Evolutionary conservation across 2,113 vertebrate genomes (phyloP).

Genomic region (Brachyhypopomus gauderio): DNA sequence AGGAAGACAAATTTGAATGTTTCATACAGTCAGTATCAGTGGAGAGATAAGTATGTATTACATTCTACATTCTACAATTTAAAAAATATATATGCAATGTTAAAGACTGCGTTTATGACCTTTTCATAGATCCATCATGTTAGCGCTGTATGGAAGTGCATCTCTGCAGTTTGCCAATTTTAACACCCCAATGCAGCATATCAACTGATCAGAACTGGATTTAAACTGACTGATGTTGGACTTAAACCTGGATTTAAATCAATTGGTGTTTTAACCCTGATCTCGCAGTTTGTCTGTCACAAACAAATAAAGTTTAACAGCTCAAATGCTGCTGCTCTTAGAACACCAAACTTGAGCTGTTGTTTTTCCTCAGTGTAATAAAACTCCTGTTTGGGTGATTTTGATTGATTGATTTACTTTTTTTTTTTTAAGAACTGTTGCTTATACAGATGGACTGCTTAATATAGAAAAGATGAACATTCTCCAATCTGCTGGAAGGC

Average conservation of each 20-base stretch:
- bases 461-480: constrained; percentile 24
- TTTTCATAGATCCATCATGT: constrained; percentile 10
- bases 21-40: constrained; percentile 38
- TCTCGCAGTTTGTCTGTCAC: not conserved
- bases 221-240: no score
- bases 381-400: not conserved
- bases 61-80: constrained; percentile 54
- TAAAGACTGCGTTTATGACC: constrained; percentile 37
- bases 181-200: no score
- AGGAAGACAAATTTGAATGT: constrained; percentile 33
- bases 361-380: not conserved
- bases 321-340: not conserved
- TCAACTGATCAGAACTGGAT: no score
- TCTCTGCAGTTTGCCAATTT: no score
- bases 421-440: not conserved
- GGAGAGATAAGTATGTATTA: constrained; percentile 48
- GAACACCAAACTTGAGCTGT: not conserved
- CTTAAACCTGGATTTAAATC: no score
- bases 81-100: constrained; percentile 46
- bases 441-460: not conserved
- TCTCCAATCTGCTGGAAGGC: not conserved
- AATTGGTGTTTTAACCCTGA: no score
- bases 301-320: not conserved
- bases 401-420: no score
- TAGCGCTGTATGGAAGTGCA: not conserved